Percentiles rank a stretch among this genome's conserved stretches.
phyloP scores from a whole-genome alignment of 2,797 vertebrate genomes.

The Epinephelus coioides region DNA sequence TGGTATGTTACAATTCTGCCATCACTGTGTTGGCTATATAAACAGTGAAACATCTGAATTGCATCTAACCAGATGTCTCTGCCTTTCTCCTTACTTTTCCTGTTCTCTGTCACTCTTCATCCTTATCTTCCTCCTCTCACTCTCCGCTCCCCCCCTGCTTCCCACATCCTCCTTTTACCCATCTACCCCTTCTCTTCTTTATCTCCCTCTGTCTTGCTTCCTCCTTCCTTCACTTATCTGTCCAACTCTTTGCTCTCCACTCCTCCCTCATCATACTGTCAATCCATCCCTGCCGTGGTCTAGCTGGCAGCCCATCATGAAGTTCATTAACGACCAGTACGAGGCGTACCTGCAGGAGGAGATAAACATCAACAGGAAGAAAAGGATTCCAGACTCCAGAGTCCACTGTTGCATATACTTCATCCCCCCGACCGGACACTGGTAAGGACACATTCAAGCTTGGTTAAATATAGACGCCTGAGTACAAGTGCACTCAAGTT shows the following conservation, averaged over 20 bases:
- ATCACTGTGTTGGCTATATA: neutral
- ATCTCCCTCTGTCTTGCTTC: neutral
- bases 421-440: constrained; percentile 97
- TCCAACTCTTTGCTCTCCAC: neutral
- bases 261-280: neutral
- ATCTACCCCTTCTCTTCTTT: neutral
- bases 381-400: constrained; percentile 94
- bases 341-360: constrained; percentile 98
- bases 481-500: neutral
- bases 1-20: constrained; percentile 84
- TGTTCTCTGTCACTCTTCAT: constrained; percentile 8
- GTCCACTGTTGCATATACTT: constrained; percentile 99
- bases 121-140: constrained; percentile 26
- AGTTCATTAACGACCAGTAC: constrained; percentile 98
- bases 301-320: constrained; percentile 99
- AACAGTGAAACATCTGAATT: neutral
- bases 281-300: neutral
- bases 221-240: neutral
- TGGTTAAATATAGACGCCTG: neutral
- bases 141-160: neutral
- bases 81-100: constrained; percentile 4
- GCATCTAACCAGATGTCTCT: constrained; percentile 7
- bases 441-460: constrained; percentile 82
- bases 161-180: neutral
- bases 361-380: constrained; percentile 96